Percentiles rank a stretch among this genome's conserved stretches.
These are phyloP conservation scores for Xiphophorus hellerii DNA, from an alignment of 2,113 vertebrate species.

Conservation along the genomic window DNA sequence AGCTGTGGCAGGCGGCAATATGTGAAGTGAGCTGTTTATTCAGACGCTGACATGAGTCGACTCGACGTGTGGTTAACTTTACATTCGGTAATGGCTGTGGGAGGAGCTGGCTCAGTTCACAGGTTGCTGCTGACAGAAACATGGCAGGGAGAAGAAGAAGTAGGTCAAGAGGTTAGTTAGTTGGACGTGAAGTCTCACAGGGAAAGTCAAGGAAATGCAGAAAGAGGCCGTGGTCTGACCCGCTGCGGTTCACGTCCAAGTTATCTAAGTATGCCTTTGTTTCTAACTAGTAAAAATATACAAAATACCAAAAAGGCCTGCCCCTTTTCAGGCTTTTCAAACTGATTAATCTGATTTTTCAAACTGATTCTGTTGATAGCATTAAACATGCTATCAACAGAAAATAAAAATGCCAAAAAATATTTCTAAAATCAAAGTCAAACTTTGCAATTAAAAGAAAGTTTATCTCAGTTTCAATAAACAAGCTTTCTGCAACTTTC, in stretches of 20 bases:
- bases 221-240: background rate
- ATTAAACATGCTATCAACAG: too few species aligned
- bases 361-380: too few species aligned
- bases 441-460: too few species aligned
- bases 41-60: constrained; percentile 27
- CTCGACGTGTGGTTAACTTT: constrained; percentile 4
- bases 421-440: too few species aligned
- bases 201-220: background rate
- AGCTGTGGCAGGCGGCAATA: constrained; percentile 8
- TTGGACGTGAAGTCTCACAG: constrained; percentile 20
- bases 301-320: background rate
- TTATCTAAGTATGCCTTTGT: background rate
- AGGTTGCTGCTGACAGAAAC: constrained; percentile 37
- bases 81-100: constrained; percentile 31
- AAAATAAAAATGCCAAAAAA: too few species aligned
- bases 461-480: too few species aligned
- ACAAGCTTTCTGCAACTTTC: too few species aligned
- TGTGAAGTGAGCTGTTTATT: constrained; percentile 22
- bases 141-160: constrained; percentile 46
- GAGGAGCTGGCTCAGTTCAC: constrained; percentile 21
- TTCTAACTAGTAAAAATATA: background rate
- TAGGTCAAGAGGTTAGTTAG: constrained; percentile 67
- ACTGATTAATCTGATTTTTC: too few species aligned
- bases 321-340: too few species aligned
- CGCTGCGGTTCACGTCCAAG: background rate